Base-by-base conservation (phyloP, 2,888 invertebrate species). In the Brenthis daphne region DNA sequence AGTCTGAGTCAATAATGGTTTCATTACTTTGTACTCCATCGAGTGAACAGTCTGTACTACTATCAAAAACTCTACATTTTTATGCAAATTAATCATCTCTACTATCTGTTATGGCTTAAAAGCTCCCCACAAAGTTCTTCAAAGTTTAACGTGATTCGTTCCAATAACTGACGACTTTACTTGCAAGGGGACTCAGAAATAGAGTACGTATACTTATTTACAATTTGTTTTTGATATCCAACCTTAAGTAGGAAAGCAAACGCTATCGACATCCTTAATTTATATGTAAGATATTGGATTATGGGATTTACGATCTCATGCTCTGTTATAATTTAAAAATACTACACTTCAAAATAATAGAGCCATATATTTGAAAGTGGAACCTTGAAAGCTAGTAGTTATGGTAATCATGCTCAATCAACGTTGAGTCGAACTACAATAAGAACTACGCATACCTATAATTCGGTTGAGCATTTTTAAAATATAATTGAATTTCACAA, bases 131-230 rank as follows among this genome's bases (percentile, higher is more conserved):
- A 57, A 64, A 68, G 70, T 68, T 68, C 51, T 33, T 60, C n/a
- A 37, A 69, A 71, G 64, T 60, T 67, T 67, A 56, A 57, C 63
- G 65, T 72, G 61, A 72, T 70, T 72, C 65, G 51, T 68, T 67
- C 55, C 65, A 65, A 68, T 58, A 68, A 70, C 68, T 51, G 64
- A 43, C 65, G 67, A 53, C 61, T 57, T 57, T 61, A 53, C 58
- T 57, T 47, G 55, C 47, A 55, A 60, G 71, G 71, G 56, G 43
- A 16, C 54, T 11, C 43, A 2, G 16, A 71, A 71, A 65, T 64
- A 63, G 63, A 56, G 47, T 33, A 57, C 64, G 51, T 70, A 66
- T 55, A 63, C 68, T 51, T 53, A 43, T 29, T 63, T 58, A 53
- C 50, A 57, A 57, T 58, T 58, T 63, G 47, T 33, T 14, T 37